Percentiles rank a stretch among this genome's conserved stretches.
These are phyloP conservation scores for Champsocephalus gunnari DNA, from an alignment of 2,797 vertebrate species.

Conservation along the genomic window DNA sequence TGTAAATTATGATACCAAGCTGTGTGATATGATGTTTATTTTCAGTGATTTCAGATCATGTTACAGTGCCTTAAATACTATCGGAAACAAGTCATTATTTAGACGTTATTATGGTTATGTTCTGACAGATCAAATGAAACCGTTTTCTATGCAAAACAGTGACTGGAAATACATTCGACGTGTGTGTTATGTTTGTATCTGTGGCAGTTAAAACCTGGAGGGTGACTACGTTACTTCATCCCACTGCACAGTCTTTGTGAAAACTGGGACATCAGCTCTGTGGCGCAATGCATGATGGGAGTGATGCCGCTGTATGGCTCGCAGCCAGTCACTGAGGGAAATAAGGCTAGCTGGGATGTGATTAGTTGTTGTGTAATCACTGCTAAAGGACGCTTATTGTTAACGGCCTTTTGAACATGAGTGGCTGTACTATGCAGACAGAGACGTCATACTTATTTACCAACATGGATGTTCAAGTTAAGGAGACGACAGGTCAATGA, in stretches of 20 bases:
- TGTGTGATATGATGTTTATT: constrained; percentile 10
- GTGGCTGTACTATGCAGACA: constrained; percentile 49
- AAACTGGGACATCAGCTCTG: constrained; percentile 75
- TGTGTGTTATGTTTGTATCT: constrained; percentile 21
- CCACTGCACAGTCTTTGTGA: constrained; percentile 53
- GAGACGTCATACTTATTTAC: constrained; percentile 31
- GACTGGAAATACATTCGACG: background rate
- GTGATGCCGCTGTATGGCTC: constrained; percentile 62
- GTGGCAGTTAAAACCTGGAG: constrained; percentile 50
- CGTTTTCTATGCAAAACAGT: background rate
- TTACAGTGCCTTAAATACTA: constrained; percentile 3
- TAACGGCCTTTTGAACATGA: constrained; percentile 48
- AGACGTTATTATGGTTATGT: background rate
- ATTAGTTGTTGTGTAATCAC: constrained; percentile 69
- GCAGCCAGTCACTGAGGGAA: constrained; percentile 60
- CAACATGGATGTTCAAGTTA: background rate
- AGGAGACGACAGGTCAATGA: constrained; percentile 1
- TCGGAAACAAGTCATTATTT: background rate
- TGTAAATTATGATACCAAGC: background rate
- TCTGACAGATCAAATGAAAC: background rate
- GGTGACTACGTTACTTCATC: constrained; percentile 51
- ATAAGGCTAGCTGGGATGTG: constrained; percentile 43
- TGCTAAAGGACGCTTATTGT: constrained; percentile 53
- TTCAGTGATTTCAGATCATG: constrained; percentile 3
- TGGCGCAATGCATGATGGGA: constrained; percentile 68